Percentiles rank a stretch among this genome's conserved stretches.
Conservation (phyloP, 2,888 invertebrate genomes). For the Noctua janthe region DNA sequence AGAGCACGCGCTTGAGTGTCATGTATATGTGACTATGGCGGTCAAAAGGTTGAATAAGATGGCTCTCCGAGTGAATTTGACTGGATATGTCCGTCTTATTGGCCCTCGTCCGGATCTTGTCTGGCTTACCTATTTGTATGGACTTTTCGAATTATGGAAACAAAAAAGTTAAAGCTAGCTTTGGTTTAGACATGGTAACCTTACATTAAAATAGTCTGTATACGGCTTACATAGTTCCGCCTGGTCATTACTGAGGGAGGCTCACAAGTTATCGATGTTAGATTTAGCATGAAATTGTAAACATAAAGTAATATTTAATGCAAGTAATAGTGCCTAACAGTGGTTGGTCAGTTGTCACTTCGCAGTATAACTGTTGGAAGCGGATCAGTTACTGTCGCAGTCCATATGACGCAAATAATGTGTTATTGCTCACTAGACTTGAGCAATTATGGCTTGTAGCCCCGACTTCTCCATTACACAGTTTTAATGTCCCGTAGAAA, state of each 20-base stretch:
- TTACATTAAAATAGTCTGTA: neutral
- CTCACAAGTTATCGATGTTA: conserved; percentile 34
- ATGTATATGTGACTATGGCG: too few relatives aligned
- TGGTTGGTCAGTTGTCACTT: conserved; percentile 16
- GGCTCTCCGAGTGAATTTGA: neutral
- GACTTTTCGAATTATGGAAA: neutral
- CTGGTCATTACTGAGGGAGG: conserved; percentile 30
- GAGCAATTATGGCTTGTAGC: conserved; percentile 45
- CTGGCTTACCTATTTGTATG: neutral
- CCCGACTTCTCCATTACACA: conserved; percentile 34
- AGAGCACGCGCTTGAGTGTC: too few relatives aligned
- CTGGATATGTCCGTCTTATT: neutral
- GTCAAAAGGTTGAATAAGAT: neutral
- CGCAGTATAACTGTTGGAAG: conserved; percentile 19
- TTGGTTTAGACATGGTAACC: neutral
- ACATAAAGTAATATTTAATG: conserved; percentile 27
- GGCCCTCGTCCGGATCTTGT: neutral
- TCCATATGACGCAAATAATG: conserved; percentile 70
- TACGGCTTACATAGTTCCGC: neutral
- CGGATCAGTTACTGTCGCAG: conserved; percentile 61
- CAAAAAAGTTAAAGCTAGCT: neutral
- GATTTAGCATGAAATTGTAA: conserved; percentile 53
- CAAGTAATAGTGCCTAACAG: conserved; percentile 24
- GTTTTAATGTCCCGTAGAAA: conserved; percentile 47
- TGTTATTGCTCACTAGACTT: conserved; percentile 56